These are phyloP conservation scores for Oplegnathus fasciatus DNA, from an alignment of 2,113 vertebrate genomes.

Conservation along the genomic window DNA sequence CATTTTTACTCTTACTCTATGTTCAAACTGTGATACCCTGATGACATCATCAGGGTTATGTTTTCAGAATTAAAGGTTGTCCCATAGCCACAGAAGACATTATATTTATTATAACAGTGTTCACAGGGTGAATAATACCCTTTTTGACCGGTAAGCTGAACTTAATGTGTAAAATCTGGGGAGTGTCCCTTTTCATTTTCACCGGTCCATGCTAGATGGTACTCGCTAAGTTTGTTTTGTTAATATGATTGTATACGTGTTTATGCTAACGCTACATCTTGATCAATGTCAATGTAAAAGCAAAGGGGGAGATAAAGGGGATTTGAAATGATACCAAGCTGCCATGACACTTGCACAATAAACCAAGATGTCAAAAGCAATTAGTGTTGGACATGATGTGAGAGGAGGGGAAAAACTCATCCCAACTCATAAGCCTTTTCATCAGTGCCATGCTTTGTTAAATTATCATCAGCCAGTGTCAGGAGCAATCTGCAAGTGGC, in stretches of 20 bases:
- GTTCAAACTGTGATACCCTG: neutral
- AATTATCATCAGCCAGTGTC: constrained; percentile 79
- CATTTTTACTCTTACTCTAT: neutral
- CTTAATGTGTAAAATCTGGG: neutral
- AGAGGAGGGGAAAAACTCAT: constrained; percentile 54
- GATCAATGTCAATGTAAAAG: constrained; percentile 47
- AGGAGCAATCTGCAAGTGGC: constrained; percentile 73
- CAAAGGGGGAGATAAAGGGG: constrained; percentile 4
- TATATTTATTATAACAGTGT: too few species aligned
- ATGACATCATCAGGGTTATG: too few species aligned
- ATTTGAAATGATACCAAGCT: constrained; percentile 50
- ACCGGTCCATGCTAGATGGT: neutral
- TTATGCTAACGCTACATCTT: constrained; percentile 24
- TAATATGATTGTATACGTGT: constrained; percentile 24
- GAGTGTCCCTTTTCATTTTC: neutral
- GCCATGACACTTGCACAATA: constrained; percentile 63
- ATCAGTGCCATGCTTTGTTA: constrained; percentile 75
- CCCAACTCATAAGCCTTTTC: constrained; percentile 72
- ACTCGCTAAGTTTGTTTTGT: constrained; percentile 8
- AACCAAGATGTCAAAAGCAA: constrained; percentile 74
- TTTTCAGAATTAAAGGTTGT: too few species aligned
- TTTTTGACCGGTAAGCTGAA: neutral
- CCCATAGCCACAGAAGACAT: too few species aligned
- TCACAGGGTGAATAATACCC: neutral
- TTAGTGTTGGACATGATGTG: constrained; percentile 62